phyloP scores from a whole-genome alignment of 1,140 invertebrate species.

The Geopemphigus sp. region DNA sequence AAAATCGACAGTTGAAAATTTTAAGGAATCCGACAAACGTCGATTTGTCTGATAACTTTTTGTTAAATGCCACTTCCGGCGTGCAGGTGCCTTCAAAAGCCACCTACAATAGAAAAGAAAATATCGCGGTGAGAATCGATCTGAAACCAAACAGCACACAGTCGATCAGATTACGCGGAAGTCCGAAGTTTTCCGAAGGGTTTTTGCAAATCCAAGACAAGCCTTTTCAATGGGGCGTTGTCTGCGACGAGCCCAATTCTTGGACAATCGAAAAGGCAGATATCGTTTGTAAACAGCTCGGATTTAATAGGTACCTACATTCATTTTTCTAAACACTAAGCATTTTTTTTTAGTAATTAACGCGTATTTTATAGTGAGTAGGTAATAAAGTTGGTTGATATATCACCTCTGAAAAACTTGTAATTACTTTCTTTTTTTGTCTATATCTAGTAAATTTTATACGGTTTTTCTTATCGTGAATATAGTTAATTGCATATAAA shows the following conservation, averaged over 20 bases:
- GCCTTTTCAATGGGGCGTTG: constrained; percentile 59
- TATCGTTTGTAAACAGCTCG: constrained; percentile 61
- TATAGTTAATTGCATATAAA: no score
- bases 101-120: not conserved
- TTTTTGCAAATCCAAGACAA: constrained; percentile 60
- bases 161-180: constrained; percentile 59
- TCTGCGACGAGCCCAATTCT: constrained; percentile 58
- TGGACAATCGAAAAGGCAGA: constrained; percentile 61
- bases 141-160: constrained; percentile 54
- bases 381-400: no score
- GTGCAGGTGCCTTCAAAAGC: not conserved
- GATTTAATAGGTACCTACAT: constrained; percentile 58
- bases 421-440: no score
- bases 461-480: no score
- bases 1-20: constrained; percentile 34
- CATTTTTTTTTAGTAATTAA: no score
- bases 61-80: constrained; percentile 22
- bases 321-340: not conserved
- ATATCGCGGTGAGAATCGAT: constrained; percentile 37
- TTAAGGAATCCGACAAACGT: constrained; percentile 23
- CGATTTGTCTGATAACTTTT: constrained; percentile 33
- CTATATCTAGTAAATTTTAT: not conserved
- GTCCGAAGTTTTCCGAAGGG: constrained; percentile 58
- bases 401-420: no score
- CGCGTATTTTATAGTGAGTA: no score